A percentile compares a stretch with the other conserved stretches of the same genome.
These are phyloP conservation scores for Leucophenga maculata DNA, from an alignment of 2,888 invertebrate species.

Conservation along the genomic window DNA sequence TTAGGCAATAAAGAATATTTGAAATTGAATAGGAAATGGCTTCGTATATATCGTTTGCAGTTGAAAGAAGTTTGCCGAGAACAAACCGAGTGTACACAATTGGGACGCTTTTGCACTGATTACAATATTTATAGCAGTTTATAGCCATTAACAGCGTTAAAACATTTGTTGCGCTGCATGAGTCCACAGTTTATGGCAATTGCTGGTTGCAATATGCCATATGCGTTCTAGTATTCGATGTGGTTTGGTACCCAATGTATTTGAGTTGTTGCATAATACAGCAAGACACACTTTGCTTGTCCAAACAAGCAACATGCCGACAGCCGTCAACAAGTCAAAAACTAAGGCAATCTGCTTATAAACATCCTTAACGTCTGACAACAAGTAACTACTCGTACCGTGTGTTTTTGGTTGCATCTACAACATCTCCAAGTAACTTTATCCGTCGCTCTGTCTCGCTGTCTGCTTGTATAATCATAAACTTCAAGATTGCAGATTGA, in stretches of 20 bases:
- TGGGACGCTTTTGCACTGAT: not conserved
- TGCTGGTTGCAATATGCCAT: not conserved
- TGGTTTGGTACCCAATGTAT: too few relatives aligned
- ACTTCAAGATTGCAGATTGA: constrained; percentile 1
- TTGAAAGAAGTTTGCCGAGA: not conserved
- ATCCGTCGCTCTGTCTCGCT: not conserved
- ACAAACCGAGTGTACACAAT: not conserved
- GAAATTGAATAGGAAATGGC: too few relatives aligned
- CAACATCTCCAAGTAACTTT: not conserved
- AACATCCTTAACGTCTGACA: constrained; percentile 10
- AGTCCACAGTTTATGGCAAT: not conserved
- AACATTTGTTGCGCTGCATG: constrained; percentile 8
- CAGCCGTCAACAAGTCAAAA: constrained; percentile 26
- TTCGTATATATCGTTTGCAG: not conserved
- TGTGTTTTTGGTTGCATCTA: too few relatives aligned
- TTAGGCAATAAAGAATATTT: too few relatives aligned
- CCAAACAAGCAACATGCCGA: constrained; percentile 32
- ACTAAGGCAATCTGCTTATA: constrained; percentile 21
- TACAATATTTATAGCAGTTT: constrained; percentile 7
- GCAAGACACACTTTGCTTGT: constrained; percentile 1
- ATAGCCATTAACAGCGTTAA: not conserved
- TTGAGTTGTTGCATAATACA: too few relatives aligned
- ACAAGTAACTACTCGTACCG: not conserved
- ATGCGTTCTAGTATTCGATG: not conserved
- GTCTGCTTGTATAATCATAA: constrained; percentile 6